These are phyloP conservation scores for Aradus depressus DNA, from an alignment of 2,888 invertebrate species.

Conservation along the genomic window DNA sequence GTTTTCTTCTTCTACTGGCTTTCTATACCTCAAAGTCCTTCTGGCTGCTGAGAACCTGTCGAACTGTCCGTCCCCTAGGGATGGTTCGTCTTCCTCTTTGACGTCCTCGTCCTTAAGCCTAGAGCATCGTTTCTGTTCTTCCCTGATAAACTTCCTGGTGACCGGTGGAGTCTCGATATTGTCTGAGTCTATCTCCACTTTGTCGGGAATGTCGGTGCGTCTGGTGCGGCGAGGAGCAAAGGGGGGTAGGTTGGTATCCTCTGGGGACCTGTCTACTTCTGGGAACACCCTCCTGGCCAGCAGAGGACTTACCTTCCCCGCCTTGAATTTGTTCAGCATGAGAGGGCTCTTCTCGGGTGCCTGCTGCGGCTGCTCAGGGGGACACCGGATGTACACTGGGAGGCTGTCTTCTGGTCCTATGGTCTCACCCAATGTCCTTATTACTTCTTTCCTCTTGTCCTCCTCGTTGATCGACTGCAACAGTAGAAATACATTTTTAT, in stretches of 20 bases:
- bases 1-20: slow-evolving; percentile 36
- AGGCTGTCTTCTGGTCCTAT: slow-evolving; percentile 43
- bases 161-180: slow-evolving; percentile 84
- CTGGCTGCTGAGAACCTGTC: slow-evolving; percentile 73
- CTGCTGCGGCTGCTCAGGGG: slow-evolving; percentile 29
- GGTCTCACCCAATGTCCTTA: slow-evolving; percentile 43
- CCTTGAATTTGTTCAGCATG: slow-evolving; percentile 24
- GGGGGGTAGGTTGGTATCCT: slow-evolving; percentile 36
- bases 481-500: too few species aligned
- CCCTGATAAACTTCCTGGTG: slow-evolving; percentile 45
- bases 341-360: slow-evolving; percentile 25
- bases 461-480: slow-evolving; percentile 48
- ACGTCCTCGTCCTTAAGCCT: slow-evolving; percentile 23
- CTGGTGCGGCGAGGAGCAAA: slow-evolving; percentile 32
- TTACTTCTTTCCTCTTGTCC: slow-evolving; percentile 48
- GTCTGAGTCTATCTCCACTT: slow-evolving; percentile 77
- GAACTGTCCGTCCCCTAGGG: slow-evolving; percentile 65
- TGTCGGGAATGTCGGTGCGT: slow-evolving; percentile 42
- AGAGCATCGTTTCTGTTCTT: slow-evolving; percentile 37
- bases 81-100: slow-evolving; percentile 40
- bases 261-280: slow-evolving; percentile 35
- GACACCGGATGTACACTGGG: slow-evolving; percentile 48
- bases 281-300: slow-evolving; percentile 27
- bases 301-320: slow-evolving; percentile 29
- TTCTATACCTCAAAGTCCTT: slow-evolving; percentile 68